Percentiles rank a stretch among this genome's conserved stretches.
Conservation (phyloP, 1,140 invertebrate genomes). For the Glomeris maerens region DNA sequence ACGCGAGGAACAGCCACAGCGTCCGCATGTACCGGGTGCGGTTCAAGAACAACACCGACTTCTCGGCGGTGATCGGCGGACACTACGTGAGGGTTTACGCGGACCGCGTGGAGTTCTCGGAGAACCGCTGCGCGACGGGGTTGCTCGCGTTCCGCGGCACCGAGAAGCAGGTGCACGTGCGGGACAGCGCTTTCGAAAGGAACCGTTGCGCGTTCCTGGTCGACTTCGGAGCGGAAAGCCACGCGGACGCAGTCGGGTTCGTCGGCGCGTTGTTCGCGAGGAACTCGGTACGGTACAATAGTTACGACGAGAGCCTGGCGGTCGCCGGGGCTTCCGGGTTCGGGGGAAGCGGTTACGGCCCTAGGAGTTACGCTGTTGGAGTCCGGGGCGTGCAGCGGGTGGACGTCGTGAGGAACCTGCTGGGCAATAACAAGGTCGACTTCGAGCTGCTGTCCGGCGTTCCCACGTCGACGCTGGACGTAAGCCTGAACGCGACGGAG, state of each 20-base stretch:
- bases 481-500: constrained; percentile 68
- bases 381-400: constrained; percentile 91
- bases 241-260: constrained; percentile 78
- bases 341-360: constrained; percentile 29
- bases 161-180: constrained; percentile 81
- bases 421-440: constrained; percentile 70
- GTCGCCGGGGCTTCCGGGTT: constrained; percentile 14
- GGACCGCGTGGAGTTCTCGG: constrained; percentile 64
- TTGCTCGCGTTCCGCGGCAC: constrained; percentile 79
- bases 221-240: constrained; percentile 76
- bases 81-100: constrained; percentile 70
- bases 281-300: constrained; percentile 66
- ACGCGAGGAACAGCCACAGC: constrained; percentile 84
- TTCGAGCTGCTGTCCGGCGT: constrained; percentile 90
- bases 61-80: constrained; percentile 69
- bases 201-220: constrained; percentile 78
- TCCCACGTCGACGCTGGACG: constrained; percentile 70
- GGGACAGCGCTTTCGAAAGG: constrained; percentile 53
- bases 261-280: constrained; percentile 60
- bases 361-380: constrained; percentile 69
- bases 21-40: constrained; percentile 72
- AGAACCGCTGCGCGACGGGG: constrained; percentile 68
- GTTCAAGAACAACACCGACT: constrained; percentile 70
- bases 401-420: constrained; percentile 73
- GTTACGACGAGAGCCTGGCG: constrained; percentile 20